These are phyloP conservation scores for Oxyruncus cristatus DNA, from an alignment of 2,113 vertebrate species.

Conservation along the genomic window DNA sequence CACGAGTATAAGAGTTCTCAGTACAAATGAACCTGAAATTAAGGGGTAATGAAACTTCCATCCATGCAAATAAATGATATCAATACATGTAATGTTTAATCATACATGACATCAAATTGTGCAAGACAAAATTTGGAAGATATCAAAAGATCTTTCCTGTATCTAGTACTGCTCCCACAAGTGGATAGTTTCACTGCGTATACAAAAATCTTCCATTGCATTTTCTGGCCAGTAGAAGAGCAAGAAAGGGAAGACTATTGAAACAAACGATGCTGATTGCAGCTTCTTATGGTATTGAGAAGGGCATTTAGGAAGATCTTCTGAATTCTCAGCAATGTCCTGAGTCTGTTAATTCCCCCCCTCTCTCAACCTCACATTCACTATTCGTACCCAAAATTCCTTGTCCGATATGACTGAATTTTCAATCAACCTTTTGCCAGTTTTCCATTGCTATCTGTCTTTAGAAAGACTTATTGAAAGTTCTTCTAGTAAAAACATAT, in stretches of 20 bases:
- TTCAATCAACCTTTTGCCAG: neutral
- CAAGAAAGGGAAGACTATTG: neutral
- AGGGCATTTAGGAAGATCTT: neutral
- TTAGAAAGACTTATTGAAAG: neutral
- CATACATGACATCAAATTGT: neutral
- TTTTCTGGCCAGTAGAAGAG: neutral
- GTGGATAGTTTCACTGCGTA: neutral
- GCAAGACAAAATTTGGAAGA: neutral
- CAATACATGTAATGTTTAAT: neutral
- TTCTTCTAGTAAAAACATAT: neutral
- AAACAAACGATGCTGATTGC: neutral
- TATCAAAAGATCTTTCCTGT: neutral
- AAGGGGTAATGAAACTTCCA: neutral
- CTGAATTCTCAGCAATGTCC: neutral
- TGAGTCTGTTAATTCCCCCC: neutral
- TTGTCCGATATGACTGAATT: neutral
- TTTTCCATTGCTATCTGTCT: neutral
- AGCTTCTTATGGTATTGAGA: neutral
- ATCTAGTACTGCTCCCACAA: neutral
- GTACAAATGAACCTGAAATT: neutral
- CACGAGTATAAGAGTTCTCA: neutral
- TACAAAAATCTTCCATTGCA: neutral
- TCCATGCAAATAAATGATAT: neutral
- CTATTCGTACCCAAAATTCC: neutral
- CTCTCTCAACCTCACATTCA: neutral